Conservation (phyloP, 2,113 vertebrate genomes). For the Entosphenus tridentatus region DNA sequence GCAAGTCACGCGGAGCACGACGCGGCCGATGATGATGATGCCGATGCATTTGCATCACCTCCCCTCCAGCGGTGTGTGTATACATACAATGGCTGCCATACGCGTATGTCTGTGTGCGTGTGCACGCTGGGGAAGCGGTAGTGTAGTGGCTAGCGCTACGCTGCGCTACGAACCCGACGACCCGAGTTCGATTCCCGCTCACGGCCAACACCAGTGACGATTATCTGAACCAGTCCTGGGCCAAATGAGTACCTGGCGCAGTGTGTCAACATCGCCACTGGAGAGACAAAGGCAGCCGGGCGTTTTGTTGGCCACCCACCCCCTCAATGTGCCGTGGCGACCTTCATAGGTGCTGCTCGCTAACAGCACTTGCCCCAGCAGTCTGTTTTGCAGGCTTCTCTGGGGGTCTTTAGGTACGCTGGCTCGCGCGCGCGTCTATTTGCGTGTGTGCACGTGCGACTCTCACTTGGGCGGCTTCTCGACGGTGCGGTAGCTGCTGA, state of each 20-base stretch:
- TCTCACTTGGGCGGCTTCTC: constrained; percentile 78
- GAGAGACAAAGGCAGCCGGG: not conserved
- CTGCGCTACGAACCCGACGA: too few species aligned
- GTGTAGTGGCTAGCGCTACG: too few species aligned
- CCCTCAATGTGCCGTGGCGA: not conserved
- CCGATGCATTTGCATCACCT: not conserved
- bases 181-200: too few species aligned
- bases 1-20: not conserved
- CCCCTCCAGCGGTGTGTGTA: not conserved
- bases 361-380: not conserved
- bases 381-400: not conserved
- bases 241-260: too few species aligned
- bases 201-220: too few species aligned
- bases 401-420: not conserved
- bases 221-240: too few species aligned
- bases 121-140: too few species aligned
- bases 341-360: not conserved
- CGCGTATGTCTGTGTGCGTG: too few species aligned
- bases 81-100: too few species aligned
- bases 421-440: not conserved
- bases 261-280: too few species aligned
- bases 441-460: not conserved
- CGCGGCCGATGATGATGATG: not conserved
- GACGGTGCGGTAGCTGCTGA: constrained; percentile 73
- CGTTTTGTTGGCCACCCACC: not conserved